These are phyloP conservation scores for Stegostoma tigrinum DNA, from an alignment of 2,113 vertebrate genomes.

Conservation along the genomic window DNA sequence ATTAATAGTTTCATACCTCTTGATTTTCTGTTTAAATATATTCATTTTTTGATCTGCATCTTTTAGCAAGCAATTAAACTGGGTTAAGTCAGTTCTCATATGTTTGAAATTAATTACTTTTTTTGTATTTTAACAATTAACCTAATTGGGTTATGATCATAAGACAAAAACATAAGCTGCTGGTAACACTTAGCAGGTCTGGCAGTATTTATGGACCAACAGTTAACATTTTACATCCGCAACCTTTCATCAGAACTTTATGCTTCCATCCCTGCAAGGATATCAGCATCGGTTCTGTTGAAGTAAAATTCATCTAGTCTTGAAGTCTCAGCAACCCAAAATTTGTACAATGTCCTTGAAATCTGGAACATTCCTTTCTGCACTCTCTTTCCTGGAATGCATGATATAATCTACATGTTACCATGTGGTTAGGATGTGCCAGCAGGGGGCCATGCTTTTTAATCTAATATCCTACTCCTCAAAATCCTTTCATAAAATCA, in stretches of 20 bases:
- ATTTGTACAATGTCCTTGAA: not conserved
- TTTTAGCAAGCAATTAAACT: not conserved
- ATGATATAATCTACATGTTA: not conserved
- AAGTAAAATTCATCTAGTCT: not conserved
- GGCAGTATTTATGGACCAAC: not conserved
- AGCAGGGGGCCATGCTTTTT: not conserved
- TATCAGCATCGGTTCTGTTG: not conserved
- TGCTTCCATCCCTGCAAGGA: not conserved
- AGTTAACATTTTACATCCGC: not conserved
- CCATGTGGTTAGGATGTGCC: not conserved
- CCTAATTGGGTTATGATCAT: not conserved
- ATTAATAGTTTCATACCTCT: not conserved
- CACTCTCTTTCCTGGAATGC: not conserved
- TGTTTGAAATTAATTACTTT: not conserved
- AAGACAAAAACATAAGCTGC: not conserved
- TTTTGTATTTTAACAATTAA: not conserved
- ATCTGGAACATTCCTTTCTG: not conserved
- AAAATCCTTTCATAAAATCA: not conserved
- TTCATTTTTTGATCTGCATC: not conserved
- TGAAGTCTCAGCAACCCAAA: not conserved
- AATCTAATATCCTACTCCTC: not conserved
- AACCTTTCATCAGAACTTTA: not conserved
- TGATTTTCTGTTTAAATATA: not conserved
- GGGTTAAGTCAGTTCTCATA: not conserved
- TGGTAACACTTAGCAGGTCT: not conserved